Conservation (phyloP, 1,140 invertebrate genomes). For the Asbolus verrucosus region DNA sequence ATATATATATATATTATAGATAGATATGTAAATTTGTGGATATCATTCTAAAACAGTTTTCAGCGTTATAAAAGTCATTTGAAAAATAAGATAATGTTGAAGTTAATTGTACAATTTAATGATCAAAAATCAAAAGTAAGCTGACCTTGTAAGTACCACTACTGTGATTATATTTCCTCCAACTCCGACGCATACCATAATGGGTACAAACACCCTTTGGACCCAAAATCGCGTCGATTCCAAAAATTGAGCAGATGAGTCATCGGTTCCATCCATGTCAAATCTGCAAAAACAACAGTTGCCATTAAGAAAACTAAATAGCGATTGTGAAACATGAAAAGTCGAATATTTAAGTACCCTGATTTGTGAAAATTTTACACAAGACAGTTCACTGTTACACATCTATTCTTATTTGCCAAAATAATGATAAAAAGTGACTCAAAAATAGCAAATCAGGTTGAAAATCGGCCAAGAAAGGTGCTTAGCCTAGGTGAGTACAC, state of each 20-base stretch:
- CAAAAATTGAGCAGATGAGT: constrained; percentile 59
- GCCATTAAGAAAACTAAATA: too few species aligned
- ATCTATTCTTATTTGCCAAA: not conserved
- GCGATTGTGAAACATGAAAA: too few species aligned
- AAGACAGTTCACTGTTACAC: not conserved
- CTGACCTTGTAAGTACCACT: constrained; percentile 76
- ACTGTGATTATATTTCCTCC: constrained; percentile 80
- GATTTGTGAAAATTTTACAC: too few species aligned
- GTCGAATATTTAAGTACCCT: too few species aligned
- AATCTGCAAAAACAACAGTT: not conserved
- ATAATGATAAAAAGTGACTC: not conserved
- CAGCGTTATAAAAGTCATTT: too few species aligned
- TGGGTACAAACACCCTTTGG: constrained; percentile 77
- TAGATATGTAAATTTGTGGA: too few species aligned
- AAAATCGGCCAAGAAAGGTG: constrained; percentile 4
- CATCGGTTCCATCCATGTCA: constrained; percentile 21
- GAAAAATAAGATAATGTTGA: too few species aligned
- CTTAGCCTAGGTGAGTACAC: constrained; percentile 12
- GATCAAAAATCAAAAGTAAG: constrained; percentile 12
- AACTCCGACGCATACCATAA: constrained; percentile 76
- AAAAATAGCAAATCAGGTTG: not conserved
- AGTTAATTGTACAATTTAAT: too few species aligned
- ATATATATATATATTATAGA: too few species aligned
- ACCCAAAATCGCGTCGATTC: constrained; percentile 71
- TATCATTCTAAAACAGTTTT: too few species aligned